Evolutionary conservation across 2,113 vertebrate genomes (phyloP).

Genomic region (Chaenocephalus aceratus): DNA sequence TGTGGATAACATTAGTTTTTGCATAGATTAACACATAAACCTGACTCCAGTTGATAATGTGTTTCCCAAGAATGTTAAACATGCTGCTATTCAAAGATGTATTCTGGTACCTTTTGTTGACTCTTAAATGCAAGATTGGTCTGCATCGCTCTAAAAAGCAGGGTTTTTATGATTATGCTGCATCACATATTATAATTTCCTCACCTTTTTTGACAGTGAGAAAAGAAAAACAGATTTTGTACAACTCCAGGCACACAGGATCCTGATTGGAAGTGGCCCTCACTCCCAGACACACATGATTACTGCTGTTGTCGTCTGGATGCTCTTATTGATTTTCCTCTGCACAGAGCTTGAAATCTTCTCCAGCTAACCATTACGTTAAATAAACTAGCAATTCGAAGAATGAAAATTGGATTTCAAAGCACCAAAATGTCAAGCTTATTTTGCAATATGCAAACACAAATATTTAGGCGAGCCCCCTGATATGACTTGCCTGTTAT

Average conservation of each 20-base stretch:
- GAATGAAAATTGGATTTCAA: slow-evolving; percentile 54
- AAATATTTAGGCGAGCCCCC: slow-evolving; percentile 10
- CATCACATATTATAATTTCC: neutral
- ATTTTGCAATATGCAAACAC: slow-evolving; percentile 45
- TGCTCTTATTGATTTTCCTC: slow-evolving; percentile 46
- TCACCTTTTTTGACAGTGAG: neutral
- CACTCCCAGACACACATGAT: slow-evolving; percentile 37
- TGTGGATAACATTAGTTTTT: neutral
- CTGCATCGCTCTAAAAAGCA: neutral
- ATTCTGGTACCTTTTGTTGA: neutral
- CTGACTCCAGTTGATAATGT: neutral
- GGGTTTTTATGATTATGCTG: neutral
- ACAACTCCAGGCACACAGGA: neutral
- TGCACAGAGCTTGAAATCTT: slow-evolving; percentile 30
- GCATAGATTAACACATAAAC: slow-evolving; percentile 25
- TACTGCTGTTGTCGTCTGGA: slow-evolving; percentile 36
- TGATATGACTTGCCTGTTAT: slow-evolving; percentile 11
- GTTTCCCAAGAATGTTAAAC: slow-evolving; percentile 12
- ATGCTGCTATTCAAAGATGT: neutral
- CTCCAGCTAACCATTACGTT: slow-evolving; percentile 49
- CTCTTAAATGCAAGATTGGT: neutral
- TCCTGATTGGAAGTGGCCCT: slow-evolving; percentile 38
- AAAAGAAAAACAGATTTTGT: slow-evolving; percentile 15
- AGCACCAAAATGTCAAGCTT: slow-evolving; percentile 52
- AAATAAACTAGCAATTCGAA: slow-evolving; percentile 65